Conservation (phyloP, 2,797 vertebrate genomes). For the Squalus acanthias region DNA sequence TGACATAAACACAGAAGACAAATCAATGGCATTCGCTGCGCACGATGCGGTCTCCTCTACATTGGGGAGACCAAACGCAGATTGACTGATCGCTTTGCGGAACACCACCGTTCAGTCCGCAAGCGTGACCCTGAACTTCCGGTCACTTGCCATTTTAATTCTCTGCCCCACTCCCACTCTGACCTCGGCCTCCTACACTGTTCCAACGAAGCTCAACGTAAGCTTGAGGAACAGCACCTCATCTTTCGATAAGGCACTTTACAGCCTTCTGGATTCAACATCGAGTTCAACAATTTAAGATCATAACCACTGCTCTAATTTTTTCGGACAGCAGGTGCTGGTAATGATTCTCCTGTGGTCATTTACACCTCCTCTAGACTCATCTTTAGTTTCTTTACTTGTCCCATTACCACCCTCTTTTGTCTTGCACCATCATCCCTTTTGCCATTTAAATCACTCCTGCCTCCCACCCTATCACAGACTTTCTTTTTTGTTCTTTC, state of each 20-base stretch:
- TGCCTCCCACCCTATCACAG: too few species aligned
- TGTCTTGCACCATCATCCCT: too few species aligned
- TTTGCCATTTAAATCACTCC: too few species aligned
- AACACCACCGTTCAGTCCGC: not conserved
- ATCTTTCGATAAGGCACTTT: not conserved
- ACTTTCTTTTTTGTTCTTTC: too few species aligned
- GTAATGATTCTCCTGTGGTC: not conserved
- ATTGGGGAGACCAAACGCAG: not conserved
- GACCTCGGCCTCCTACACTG: too few species aligned
- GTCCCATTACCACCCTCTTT: too few species aligned
- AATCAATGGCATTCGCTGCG: not conserved
- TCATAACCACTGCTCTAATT: not conserved
- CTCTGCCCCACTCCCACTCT: not conserved
- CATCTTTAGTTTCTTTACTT: too few species aligned
- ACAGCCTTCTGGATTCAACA: not conserved
- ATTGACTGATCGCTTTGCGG: not conserved
- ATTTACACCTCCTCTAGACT: too few species aligned
- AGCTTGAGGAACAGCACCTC: not conserved
- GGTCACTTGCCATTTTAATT: not conserved
- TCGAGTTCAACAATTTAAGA: not conserved
- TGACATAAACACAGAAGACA: slow-evolving; percentile 16
- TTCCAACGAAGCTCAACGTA: not conserved
- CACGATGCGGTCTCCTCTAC: not conserved
- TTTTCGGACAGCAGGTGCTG: not conserved
- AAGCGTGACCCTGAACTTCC: not conserved